These are phyloP conservation scores for Drosophila leonis DNA, from an alignment of 2,888 invertebrate genomes.

Conservation along the genomic window DNA sequence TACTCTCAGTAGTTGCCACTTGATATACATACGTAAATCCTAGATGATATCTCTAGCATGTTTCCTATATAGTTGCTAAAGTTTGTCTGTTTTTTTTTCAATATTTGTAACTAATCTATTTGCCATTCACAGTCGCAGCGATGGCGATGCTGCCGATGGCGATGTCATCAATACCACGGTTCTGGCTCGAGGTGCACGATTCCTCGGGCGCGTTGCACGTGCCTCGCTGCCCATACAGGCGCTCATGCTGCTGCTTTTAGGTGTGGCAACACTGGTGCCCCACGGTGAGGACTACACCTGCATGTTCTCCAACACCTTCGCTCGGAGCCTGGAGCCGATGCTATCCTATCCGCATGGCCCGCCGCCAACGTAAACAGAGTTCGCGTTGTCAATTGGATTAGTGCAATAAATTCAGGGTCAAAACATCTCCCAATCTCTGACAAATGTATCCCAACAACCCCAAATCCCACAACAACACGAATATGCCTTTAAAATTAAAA, in stretches of 20 bases:
- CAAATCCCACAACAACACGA: slow-evolving; percentile 20
- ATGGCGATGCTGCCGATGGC: slow-evolving; percentile 84
- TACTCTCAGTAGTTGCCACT: slow-evolving; percentile 32
- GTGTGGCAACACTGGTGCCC: slow-evolving; percentile 96
- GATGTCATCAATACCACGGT: slow-evolving; percentile 88
- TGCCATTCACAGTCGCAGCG: slow-evolving; percentile 50
- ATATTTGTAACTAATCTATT: slow-evolving; percentile 5
- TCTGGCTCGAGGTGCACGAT: slow-evolving; percentile 91
- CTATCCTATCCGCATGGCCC: slow-evolving; percentile 96
- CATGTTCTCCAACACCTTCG: slow-evolving; percentile 93
- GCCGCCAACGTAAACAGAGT: slow-evolving; percentile 91
- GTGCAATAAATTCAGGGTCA: slow-evolving; percentile 49
- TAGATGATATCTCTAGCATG: slow-evolving; percentile 32
- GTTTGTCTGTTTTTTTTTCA: neutral
- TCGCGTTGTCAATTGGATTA: slow-evolving; percentile 52
- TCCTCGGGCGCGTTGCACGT: slow-evolving; percentile 95
- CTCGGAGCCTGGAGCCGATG: slow-evolving; percentile 94
- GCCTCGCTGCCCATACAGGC: slow-evolving; percentile 98
- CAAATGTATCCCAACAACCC: slow-evolving; percentile 4
- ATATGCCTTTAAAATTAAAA: slow-evolving; percentile 56
- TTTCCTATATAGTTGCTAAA: neutral
- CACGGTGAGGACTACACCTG: slow-evolving; percentile 94
- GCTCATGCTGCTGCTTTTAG: slow-evolving; percentile 95
- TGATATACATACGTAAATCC: slow-evolving; percentile 2
- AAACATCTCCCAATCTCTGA: neutral